Evolutionary conservation across 2,797 vertebrate species (phyloP).

Genomic region (Threskiornis aethiopicus): DNA sequence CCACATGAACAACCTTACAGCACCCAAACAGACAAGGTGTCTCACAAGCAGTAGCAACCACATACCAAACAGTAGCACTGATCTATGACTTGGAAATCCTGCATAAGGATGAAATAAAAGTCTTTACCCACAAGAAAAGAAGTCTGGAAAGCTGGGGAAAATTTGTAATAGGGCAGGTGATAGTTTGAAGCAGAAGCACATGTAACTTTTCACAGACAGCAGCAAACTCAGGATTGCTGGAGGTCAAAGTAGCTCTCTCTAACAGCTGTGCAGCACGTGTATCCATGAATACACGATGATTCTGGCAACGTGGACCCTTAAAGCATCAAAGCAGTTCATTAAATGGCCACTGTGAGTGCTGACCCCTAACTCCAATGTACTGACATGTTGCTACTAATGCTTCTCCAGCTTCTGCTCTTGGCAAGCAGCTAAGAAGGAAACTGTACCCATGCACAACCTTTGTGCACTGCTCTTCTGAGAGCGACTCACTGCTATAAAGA

Average conservation of each 20-base stretch:
- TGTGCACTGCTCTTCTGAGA: not conserved
- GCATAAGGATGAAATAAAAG: not conserved
- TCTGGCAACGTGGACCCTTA: not conserved
- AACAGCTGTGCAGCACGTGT: not conserved
- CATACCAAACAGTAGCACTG: not conserved
- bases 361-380: not conserved
- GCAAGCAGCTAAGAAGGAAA: not conserved
- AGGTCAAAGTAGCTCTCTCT: not conserved
- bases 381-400: not conserved
- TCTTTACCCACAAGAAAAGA: not conserved
- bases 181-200: not conserved
- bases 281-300: not conserved
- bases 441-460: not conserved
- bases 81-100: not conserved
- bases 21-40: not conserved
- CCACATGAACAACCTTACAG: not conserved
- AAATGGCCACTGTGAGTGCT: not conserved
- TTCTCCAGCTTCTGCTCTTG: not conserved
- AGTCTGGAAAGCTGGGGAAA: not conserved
- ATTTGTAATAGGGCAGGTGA: not conserved
- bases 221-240: not conserved
- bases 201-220: not conserved
- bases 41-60: not conserved
- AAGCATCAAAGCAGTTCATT: not conserved
- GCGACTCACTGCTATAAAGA: not conserved